Evolutionary conservation across 1,140 invertebrate genomes (phyloP).

Genomic region (Penaeus japonicus): DNA sequence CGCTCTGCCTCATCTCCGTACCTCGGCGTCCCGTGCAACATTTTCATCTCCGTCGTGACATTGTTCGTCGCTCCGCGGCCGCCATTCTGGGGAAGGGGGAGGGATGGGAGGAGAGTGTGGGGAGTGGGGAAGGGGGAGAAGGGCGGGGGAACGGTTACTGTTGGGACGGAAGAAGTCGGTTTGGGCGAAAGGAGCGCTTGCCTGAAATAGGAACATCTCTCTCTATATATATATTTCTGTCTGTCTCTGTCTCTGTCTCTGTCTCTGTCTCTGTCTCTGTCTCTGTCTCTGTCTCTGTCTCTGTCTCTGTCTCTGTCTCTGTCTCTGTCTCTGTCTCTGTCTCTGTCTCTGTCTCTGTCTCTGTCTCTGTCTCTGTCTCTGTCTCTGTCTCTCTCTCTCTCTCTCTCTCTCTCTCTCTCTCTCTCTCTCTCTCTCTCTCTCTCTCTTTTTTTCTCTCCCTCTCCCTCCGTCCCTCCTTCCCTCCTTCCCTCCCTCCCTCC

Average conservation of each 20-base stretch:
- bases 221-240: background rate
- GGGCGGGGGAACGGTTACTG: too few species aligned
- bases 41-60: background rate
- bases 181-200: too few species aligned
- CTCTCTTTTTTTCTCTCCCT: background rate
- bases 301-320: background rate
- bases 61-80: background rate
- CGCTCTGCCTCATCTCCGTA: background rate
- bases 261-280: background rate
- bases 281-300: background rate
- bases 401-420: background rate
- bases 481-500: too few species aligned
- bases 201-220: background rate
- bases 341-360: background rate
- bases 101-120: too few species aligned
- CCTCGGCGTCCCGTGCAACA: too few species aligned
- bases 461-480: background rate
- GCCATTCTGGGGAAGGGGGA: too few species aligned
- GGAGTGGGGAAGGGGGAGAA: too few species aligned
- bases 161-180: too few species aligned
- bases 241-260: slow-evolving; percentile 4
- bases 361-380: background rate
- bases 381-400: too few species aligned
- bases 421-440: background rate
- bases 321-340: background rate